These are phyloP conservation scores for Tetropium fuscum DNA, from an alignment of 2,888 invertebrate species.

Conservation along the genomic window DNA sequence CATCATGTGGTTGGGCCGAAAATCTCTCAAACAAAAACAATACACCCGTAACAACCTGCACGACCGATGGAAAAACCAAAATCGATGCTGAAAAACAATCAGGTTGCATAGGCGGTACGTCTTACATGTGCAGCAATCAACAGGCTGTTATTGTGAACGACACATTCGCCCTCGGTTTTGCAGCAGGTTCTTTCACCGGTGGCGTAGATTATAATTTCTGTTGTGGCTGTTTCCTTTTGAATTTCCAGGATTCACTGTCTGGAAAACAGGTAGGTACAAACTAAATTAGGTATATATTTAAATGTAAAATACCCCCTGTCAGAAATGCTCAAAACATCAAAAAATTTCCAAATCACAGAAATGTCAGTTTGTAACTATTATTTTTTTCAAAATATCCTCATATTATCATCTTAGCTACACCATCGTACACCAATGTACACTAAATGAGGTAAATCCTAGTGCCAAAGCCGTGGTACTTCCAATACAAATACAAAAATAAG, in stretches of 20 bases:
- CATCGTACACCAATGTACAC: too few species aligned
- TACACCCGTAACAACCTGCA: constrained; percentile 33
- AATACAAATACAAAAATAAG: too few species aligned
- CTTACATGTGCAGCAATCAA: constrained; percentile 38
- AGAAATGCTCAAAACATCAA: too few species aligned
- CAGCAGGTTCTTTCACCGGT: constrained; percentile 23
- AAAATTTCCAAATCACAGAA: too few species aligned
- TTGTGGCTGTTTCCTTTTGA: constrained; percentile 10
- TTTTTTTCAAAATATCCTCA: neutral
- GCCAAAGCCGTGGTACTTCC: too few species aligned
- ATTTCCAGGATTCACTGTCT: neutral
- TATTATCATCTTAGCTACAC: too few species aligned
- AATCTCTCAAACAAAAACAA: constrained; percentile 24
- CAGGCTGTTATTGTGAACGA: constrained; percentile 17
- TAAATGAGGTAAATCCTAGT: too few species aligned
- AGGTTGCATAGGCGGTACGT: constrained; percentile 25
- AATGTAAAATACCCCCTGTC: too few species aligned
- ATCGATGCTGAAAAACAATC: constrained; percentile 14
- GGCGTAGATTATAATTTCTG: constrained; percentile 23
- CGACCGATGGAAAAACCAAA: constrained; percentile 28
- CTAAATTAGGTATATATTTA: neutral
- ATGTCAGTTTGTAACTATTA: neutral
- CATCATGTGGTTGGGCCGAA: constrained; percentile 36
- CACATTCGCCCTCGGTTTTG: constrained; percentile 3
- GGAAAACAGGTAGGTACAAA: constrained; percentile 7